Percentiles rank a stretch among this genome's conserved stretches.
phyloP scores from a whole-genome alignment of 2,888 invertebrate genomes.

The Encarsia formosa region DNA sequence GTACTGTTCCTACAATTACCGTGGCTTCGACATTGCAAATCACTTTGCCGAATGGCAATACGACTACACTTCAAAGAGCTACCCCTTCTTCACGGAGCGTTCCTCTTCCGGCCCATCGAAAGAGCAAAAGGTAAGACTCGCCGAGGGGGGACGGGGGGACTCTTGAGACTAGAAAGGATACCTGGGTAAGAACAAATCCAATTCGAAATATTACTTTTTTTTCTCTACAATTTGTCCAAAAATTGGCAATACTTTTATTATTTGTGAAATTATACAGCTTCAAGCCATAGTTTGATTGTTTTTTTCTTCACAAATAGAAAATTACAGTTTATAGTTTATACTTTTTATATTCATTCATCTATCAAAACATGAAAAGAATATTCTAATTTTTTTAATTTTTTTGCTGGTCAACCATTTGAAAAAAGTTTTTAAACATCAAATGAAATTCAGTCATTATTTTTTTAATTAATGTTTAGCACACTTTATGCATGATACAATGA shows the following conservation, averaged over 20 bases:
- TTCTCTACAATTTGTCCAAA: conserved; percentile 16
- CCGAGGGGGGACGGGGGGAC: conserved; percentile 31
- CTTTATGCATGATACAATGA: not conserved
- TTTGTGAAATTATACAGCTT: too few species aligned
- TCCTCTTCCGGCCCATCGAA: conserved; percentile 68
- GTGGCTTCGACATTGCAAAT: conserved; percentile 91
- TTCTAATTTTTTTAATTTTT: too few species aligned
- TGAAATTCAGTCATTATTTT: too few species aligned
- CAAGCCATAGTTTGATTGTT: too few species aligned
- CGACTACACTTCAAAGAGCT: conserved; percentile 75
- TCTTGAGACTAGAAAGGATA: conserved; percentile 21
- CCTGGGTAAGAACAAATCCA: conserved; percentile 33
- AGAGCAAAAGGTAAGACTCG: conserved; percentile 69
- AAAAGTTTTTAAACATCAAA: too few species aligned
- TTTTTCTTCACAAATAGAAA: too few species aligned
- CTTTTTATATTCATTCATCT: too few species aligned
- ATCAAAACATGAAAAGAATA: too few species aligned
- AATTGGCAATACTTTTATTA: too few species aligned
- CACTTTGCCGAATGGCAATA: conserved; percentile 92
- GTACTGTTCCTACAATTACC: conserved; percentile 91
- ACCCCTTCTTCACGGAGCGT: conserved; percentile 73
- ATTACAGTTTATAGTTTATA: too few species aligned
- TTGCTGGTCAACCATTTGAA: too few species aligned
- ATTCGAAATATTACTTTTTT: conserved; percentile 14
- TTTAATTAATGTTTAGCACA: not conserved